Evolutionary conservation across 1,140 invertebrate species (phyloP).

Genomic region (Diabrotica undecimpunctata): DNA sequence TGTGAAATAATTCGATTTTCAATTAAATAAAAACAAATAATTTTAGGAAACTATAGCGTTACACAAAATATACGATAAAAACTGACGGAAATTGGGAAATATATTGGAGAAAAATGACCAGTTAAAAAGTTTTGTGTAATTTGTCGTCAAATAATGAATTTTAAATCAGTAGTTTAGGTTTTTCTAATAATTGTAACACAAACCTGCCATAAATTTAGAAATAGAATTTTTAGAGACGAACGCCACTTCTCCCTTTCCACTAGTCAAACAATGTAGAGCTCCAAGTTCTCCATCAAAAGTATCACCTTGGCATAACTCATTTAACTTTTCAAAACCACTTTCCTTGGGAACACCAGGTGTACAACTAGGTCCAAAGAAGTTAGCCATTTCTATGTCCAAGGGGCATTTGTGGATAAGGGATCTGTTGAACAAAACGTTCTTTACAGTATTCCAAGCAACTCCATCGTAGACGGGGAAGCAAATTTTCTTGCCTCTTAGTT

Average conservation of each 20-base stretch:
- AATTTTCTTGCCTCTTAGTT: slow-evolving; percentile 64
- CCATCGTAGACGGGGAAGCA: slow-evolving; percentile 67
- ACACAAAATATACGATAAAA: too few species aligned
- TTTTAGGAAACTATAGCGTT: too few species aligned
- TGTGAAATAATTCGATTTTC: too few species aligned
- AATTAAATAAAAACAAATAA: too few species aligned
- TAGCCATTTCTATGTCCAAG: slow-evolving; percentile 47
- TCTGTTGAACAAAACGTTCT: slow-evolving; percentile 52
- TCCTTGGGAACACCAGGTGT: slow-evolving; percentile 49
- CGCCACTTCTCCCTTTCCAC: slow-evolving; percentile 77
- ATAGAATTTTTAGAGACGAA: slow-evolving; percentile 74
- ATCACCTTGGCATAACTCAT: slow-evolving; percentile 27
- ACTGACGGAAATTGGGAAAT: too few species aligned
- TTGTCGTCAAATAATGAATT: too few species aligned
- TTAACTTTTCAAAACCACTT: slow-evolving; percentile 15
- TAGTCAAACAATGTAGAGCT: slow-evolving; percentile 76
- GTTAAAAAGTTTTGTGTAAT: too few species aligned
- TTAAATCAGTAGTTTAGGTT: too few species aligned
- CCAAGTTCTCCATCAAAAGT: slow-evolving; percentile 54
- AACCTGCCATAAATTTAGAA: slow-evolving; percentile 59
- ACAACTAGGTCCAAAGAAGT: slow-evolving; percentile 63
- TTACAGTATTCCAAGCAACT: slow-evolving; percentile 60
- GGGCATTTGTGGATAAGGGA: slow-evolving; percentile 49
- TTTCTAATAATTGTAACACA: slow-evolving; percentile 4
- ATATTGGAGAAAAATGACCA: too few species aligned